These are phyloP conservation scores for Elachura formosa DNA, from an alignment of 2,113 vertebrate genomes.

Conservation along the genomic window DNA sequence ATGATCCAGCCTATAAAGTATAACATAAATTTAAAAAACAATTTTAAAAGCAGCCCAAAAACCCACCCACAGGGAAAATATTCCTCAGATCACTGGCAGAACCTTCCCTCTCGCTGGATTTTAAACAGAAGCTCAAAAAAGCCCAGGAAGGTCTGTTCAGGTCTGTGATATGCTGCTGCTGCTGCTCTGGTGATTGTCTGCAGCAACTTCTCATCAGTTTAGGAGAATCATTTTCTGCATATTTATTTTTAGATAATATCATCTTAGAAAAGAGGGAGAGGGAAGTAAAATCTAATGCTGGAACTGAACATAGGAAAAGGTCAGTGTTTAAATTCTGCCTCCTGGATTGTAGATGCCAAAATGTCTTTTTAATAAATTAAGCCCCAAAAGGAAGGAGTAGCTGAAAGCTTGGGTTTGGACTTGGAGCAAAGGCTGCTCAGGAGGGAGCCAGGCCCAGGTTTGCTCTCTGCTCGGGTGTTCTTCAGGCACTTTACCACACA, in stretches of 20 bases:
- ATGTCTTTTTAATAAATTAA: not conserved
- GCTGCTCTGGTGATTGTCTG: not conserved
- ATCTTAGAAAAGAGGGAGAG: not conserved
- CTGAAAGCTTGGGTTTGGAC: not conserved
- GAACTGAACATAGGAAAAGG: not conserved
- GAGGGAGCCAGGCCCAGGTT: not conserved
- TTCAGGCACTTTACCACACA: not conserved
- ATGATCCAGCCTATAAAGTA: not conserved
- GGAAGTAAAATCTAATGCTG: not conserved
- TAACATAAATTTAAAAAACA: not conserved
- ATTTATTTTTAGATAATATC: not conserved
- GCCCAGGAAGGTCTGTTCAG: not conserved
- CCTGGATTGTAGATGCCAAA: not conserved
- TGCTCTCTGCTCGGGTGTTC: not conserved
- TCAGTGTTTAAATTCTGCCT: not conserved
- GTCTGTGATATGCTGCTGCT: not conserved
- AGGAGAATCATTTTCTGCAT: not conserved
- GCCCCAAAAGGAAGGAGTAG: not conserved
- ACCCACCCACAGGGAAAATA: not conserved
- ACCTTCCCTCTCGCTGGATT: not conserved
- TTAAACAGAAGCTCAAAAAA: not conserved
- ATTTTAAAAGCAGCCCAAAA: not conserved
- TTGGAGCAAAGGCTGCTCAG: not conserved
- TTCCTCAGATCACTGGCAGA: not conserved
- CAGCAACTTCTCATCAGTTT: not conserved